Conservation (phyloP, 2,888 invertebrate genomes). For the Tiphia femorata region DNA sequence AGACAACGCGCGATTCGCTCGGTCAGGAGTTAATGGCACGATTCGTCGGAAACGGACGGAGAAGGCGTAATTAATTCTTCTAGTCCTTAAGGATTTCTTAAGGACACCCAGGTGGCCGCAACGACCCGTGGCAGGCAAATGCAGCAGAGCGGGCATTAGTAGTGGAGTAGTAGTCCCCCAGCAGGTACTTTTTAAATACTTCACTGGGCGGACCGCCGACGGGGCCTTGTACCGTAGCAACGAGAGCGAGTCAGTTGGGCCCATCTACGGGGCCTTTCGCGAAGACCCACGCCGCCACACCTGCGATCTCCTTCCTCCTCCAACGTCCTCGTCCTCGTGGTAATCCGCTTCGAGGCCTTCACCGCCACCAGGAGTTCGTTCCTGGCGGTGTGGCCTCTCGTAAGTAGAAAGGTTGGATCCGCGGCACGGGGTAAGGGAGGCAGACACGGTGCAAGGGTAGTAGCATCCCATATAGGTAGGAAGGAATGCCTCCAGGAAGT, state of each 20-base stretch:
- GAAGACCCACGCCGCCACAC: conserved; percentile 53
- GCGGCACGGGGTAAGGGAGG: conserved; percentile 21
- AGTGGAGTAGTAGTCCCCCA: too few species aligned
- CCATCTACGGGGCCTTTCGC: conserved; percentile 54
- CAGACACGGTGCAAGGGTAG: conserved; percentile 30
- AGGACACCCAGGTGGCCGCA: conserved; percentile 42
- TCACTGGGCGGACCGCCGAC: conserved; percentile 9
- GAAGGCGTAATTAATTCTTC: conserved; percentile 35
- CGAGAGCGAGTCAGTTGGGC: conserved; percentile 48
- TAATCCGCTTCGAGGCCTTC: too few species aligned
- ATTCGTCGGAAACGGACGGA: neutral
- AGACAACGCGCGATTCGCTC: too few species aligned
- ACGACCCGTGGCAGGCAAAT: conserved; percentile 36
- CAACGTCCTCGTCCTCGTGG: too few species aligned
- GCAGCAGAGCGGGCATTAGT: neutral
- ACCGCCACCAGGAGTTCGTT: conserved; percentile 22
- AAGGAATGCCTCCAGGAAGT: conserved; percentile 55
- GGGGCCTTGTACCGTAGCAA: conserved; percentile 29
- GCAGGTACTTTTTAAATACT: conserved; percentile 16
- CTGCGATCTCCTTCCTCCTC: conserved; percentile 52
- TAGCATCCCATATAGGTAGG: conserved; percentile 44
- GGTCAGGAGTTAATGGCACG: too few species aligned
- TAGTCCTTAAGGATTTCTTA: conserved; percentile 19
- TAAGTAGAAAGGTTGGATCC: too few species aligned
- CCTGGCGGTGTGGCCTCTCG: neutral